phyloP scores from a whole-genome alignment of 2,888 invertebrate species.

The Cordilura impudica region DNA sequence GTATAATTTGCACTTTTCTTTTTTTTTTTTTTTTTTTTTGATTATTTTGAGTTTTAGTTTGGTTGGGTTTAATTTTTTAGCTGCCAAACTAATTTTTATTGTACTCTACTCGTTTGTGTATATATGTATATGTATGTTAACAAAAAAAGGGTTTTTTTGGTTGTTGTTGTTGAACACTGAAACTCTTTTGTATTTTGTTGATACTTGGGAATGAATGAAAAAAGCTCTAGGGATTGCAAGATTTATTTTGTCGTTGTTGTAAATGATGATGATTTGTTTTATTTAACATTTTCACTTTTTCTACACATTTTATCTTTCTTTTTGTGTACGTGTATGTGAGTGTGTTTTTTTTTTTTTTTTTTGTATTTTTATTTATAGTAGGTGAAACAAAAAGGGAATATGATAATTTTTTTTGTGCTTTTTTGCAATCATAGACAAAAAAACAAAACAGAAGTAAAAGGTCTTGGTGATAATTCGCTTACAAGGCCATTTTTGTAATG shows the following conservation, averaged over 20 bases:
- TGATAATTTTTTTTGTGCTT: background rate
- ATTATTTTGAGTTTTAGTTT: background rate
- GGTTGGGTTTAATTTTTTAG: background rate
- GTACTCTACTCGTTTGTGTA: too few species aligned
- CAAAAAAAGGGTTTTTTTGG: background rate
- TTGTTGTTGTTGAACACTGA: background rate
- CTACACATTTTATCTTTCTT: background rate
- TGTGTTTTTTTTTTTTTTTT: background rate
- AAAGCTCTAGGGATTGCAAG: constrained; percentile 31
- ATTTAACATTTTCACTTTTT: constrained; percentile 48
- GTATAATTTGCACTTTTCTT: background rate
- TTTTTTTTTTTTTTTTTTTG: background rate
- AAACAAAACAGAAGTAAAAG: constrained; percentile 10
- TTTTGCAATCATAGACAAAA: constrained; percentile 14
- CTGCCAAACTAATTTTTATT: background rate
- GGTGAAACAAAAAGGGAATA: background rate
- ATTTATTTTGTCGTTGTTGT: constrained; percentile 33
- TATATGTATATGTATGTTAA: too few species aligned
- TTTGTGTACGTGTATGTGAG: too few species aligned
- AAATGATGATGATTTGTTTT: constrained; percentile 32
- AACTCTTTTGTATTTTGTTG: background rate
- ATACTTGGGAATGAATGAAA: background rate
- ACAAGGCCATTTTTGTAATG: constrained; percentile 53
- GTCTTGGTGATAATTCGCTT: constrained; percentile 45
- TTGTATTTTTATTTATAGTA: too few species aligned